phyloP scores from a whole-genome alignment of 2,888 invertebrate species.

The Rhagium mordax region DNA sequence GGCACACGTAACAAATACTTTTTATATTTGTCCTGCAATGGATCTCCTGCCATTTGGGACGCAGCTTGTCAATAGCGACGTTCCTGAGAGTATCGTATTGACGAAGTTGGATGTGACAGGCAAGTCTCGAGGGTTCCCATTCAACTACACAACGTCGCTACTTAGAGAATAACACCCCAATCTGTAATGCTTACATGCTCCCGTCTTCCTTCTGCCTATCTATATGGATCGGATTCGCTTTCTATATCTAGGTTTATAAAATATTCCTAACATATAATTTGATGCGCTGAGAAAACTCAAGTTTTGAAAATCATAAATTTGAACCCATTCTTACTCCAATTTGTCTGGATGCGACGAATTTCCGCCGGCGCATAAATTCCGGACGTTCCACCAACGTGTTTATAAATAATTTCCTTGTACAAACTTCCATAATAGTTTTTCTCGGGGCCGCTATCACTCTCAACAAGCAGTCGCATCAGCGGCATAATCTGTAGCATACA shows the following conservation, averaged over 20 bases:
- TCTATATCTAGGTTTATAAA: neutral
- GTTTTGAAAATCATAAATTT: neutral
- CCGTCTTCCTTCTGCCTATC: conserved; percentile 7
- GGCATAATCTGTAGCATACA: conserved; percentile 46
- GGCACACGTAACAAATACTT: conserved; percentile 35
- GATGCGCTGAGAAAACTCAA: neutral
- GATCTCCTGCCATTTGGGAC: conserved; percentile 38
- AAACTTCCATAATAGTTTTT: conserved; percentile 34
- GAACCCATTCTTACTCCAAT: neutral
- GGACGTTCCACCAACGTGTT: neutral
- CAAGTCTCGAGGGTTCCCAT: conserved; percentile 39
- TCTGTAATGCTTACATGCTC: conserved; percentile 26
- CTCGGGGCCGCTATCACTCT: conserved; percentile 1
- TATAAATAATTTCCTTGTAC: conserved; percentile 28
- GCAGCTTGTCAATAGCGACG: conserved; percentile 45
- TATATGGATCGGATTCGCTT: neutral
- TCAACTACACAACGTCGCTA: conserved; percentile 32
- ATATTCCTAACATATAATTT: neutral
- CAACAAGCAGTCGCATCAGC: conserved; percentile 34
- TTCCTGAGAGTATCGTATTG: conserved; percentile 48
- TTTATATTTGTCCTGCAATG: conserved; percentile 38
- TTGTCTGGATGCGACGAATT: neutral
- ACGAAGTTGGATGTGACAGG: conserved; percentile 51
- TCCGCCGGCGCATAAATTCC: neutral
- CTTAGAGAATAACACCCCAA: conserved; percentile 39